Base-by-base conservation (phyloP, 2,113 vertebrate genomes). In the Salvelinus sp. region DNA sequence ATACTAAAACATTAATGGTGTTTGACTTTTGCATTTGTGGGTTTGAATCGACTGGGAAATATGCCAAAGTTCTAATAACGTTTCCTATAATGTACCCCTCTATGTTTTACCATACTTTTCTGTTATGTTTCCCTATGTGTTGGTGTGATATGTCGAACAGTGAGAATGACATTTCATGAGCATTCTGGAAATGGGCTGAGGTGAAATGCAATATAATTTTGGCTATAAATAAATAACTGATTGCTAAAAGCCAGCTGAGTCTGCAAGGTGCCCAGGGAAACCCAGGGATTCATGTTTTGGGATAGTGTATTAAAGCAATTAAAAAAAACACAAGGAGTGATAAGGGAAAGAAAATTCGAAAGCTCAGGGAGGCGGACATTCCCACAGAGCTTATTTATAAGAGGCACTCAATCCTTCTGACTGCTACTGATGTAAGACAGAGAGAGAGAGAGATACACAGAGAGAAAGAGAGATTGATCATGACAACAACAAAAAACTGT, bases 341-440 rank as follows among this genome's bases (percentile, higher is more conserved):
- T 16, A 72, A 69, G 68, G 44, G 38, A 69, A 70, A 70, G 48
- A 54, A 33, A 22, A 72, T 60, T 58, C 30, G 48, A 28, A 58
- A 57, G 70, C 3, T 27, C 48, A 58, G 48, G 50, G 70, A 6
- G 16, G 48, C 4, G 47, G 54, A 58, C 70, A 44, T 44, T 44
- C 14, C 27, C 1, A 9, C 68, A 1, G 44, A 25, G 27, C 28
- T 57, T 72, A 33, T 72, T 72, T 72, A 72, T 57, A 12, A 72
- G 70, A 72, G 54, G 27, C 54, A 20, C 50, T 58, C 48, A 30
- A 18, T 23, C 27, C 54, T 50, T 28, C 28, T 48, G 70, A 6
- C 50, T 72, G 70, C 20, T 58, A 25, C 10, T 33, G 54, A 57
- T 57, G 62, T 9, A 16, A 14, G 25, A 27, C 13, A 27, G 0